Percentiles rank a stretch among this genome's conserved stretches.
Conservation (phyloP, 2,888 invertebrate species). For the Noctua janthina region DNA sequence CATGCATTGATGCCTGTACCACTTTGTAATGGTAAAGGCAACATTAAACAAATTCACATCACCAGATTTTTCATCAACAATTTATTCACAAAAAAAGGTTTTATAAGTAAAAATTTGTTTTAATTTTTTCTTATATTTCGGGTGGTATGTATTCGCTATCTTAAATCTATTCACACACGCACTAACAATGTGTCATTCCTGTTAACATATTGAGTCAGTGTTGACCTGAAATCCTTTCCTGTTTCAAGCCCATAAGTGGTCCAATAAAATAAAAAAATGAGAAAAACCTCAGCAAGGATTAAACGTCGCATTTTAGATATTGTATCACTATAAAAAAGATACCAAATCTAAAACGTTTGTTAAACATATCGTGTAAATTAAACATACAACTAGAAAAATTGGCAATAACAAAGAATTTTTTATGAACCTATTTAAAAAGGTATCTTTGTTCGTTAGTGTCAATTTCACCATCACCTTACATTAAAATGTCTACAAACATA, state of each 20-base stretch:
- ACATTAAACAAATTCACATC: constrained; percentile 72
- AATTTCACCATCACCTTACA: constrained; percentile 84
- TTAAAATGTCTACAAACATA: constrained; percentile 73
- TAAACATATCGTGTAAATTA: constrained; percentile 78
- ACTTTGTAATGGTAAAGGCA: constrained; percentile 72
- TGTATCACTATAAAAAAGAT: constrained; percentile 60
- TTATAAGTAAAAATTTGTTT: too few relatives aligned
- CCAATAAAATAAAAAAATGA: background rate
- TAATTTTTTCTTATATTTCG: constrained; percentile 20
- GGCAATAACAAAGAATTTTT: constrained; percentile 63
- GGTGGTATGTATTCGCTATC: constrained; percentile 70
- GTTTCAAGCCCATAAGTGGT: background rate
- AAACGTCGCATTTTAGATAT: constrained; percentile 63
- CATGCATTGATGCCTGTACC: constrained; percentile 82
- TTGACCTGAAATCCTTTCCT: constrained; percentile 64
- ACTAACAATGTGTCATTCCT: constrained; percentile 86
- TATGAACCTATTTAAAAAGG: background rate
- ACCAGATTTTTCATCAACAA: constrained; percentile 27
- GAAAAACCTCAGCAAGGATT: constrained; percentile 52
- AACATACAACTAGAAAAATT: constrained; percentile 80
- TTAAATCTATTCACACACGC: constrained; percentile 84
- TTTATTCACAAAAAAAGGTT: background rate
- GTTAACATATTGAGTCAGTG: constrained; percentile 73
- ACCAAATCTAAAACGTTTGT: constrained; percentile 73
- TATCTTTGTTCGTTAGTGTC: constrained; percentile 63